Evolutionary conservation across 2,888 invertebrate species (phyloP).

Genomic region (Carabus problematicus): DNA sequence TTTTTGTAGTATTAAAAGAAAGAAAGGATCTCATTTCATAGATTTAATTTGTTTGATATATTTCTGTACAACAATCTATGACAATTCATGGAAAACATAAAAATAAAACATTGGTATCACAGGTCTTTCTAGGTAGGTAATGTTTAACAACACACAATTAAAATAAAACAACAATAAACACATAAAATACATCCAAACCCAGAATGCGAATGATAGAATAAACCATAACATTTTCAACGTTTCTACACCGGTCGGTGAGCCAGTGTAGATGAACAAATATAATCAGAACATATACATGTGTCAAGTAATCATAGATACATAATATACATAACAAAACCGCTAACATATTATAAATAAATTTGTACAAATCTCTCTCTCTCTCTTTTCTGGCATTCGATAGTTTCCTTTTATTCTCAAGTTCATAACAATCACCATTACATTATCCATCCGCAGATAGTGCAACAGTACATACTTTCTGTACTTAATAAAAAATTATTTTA

Average conservation of each 20-base stretch:
- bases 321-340: too few species aligned
- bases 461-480: too few species aligned
- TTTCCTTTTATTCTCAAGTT: too few species aligned
- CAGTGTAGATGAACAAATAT: too few species aligned
- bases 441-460: too few species aligned
- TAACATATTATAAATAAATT: neutral
- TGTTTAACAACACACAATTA: slow-evolving; percentile 34
- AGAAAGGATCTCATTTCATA: too few species aligned
- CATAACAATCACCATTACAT: too few species aligned
- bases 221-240: neutral
- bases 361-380: neutral
- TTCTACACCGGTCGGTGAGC: too few species aligned
- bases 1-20: too few species aligned
- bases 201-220: slow-evolving; percentile 8
- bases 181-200: slow-evolving; percentile 36
- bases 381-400: neutral
- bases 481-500: too few species aligned
- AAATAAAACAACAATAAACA: slow-evolving; percentile 34
- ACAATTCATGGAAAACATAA: slow-evolving; percentile 38
- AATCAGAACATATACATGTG: too few species aligned
- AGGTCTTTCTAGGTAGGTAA: slow-evolving; percentile 43
- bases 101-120: slow-evolving; percentile 43
- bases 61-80: slow-evolving; percentile 43
- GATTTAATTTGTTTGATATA: slow-evolving; percentile 36
- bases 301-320: too few species aligned